These are phyloP conservation scores for Leptopilina boulardi DNA, from an alignment of 1,140 invertebrate genomes.

Conservation along the genomic window DNA sequence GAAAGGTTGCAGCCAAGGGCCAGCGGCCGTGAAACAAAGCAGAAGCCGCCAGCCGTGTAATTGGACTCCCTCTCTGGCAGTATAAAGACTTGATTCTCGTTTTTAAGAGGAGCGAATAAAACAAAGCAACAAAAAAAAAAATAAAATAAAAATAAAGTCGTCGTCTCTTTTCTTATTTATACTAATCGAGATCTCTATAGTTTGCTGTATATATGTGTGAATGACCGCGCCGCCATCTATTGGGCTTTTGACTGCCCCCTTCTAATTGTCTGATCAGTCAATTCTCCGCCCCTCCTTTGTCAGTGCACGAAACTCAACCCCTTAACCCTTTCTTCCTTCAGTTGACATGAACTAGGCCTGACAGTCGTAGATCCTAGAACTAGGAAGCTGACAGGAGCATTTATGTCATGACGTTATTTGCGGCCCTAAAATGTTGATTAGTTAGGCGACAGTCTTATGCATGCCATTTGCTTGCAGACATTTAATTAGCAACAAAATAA, in stretches of 20 bases:
- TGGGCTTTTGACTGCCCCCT: conserved; percentile 53
- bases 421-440: conserved; percentile 68
- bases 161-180: conserved; percentile 61
- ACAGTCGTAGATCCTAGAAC: conserved; percentile 59
- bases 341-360: conserved; percentile 57
- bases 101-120: conserved; percentile 54
- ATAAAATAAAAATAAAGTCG: background rate
- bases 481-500: background rate
- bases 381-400: conserved; percentile 49
- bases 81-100: conserved; percentile 62
- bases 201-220: conserved; percentile 42
- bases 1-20: conserved; percentile 60
- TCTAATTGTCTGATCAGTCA: conserved; percentile 55
- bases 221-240: conserved; percentile 35
- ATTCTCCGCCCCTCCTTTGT: conserved; percentile 59
- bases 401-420: conserved; percentile 59
- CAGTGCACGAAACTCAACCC: conserved; percentile 49
- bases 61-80: conserved; percentile 72
- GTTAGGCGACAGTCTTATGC: conserved; percentile 52
- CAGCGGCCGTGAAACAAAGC: conserved; percentile 75
- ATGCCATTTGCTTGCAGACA: conserved; percentile 29
- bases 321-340: conserved; percentile 41
- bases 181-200: conserved; percentile 62
- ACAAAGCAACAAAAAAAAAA: no score
- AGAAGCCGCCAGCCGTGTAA: conserved; percentile 75